These are phyloP conservation scores for Colaptes auratus DNA, from an alignment of 2,113 vertebrate species.

Conservation along the genomic window DNA sequence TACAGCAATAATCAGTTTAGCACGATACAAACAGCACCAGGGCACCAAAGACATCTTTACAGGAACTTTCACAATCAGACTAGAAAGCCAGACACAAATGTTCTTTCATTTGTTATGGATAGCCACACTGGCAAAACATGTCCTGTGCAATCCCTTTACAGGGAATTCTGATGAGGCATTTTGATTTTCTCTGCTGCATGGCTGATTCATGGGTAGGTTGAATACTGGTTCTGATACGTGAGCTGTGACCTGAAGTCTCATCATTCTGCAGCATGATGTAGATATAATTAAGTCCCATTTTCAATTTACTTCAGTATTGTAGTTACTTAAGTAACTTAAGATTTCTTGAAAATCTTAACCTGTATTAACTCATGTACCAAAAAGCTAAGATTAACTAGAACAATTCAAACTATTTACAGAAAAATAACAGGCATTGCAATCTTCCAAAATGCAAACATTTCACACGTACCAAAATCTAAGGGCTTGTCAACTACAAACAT, in stretches of 20 bases:
- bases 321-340: background rate
- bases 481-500: background rate
- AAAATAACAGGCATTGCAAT: background rate
- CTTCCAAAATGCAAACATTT: background rate
- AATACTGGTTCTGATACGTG: background rate
- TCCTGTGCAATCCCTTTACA: background rate
- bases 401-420: background rate
- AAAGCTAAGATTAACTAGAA: background rate
- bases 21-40: background rate
- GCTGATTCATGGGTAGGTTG: background rate
- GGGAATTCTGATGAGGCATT: background rate
- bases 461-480: background rate
- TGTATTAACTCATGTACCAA: background rate
- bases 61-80: background rate
- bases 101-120: background rate
- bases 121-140: background rate
- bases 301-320: background rate
- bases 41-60: background rate
- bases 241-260: background rate
- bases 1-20: background rate
- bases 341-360: background rate
- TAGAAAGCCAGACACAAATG: background rate
- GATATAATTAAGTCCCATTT: background rate
- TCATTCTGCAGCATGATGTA: background rate
- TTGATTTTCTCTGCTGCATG: background rate